Base-by-base conservation (phyloP, 2,797 vertebrate species). In the Pelodytes ibericus region DNA sequence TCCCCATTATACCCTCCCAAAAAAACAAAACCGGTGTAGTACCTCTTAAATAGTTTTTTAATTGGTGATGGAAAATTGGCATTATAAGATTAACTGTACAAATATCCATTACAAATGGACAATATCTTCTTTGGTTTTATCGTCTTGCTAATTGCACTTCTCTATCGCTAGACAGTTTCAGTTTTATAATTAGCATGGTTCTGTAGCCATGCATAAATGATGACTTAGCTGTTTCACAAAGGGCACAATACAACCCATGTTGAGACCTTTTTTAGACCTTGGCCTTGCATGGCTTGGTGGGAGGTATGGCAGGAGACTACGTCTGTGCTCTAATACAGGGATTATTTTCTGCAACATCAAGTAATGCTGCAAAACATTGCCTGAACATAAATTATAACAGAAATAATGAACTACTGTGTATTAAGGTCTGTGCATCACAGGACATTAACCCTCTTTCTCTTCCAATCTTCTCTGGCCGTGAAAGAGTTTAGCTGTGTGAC, bases 401-500 rank as follows among this genome's bases (percentile, higher is more conserved):
- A 22, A 53, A 53, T 53, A 53, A 53, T 24, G 20, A 53, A 53
- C 22, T 24, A 20, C 7, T 44, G 41, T 44, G 41, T 44, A 44
- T 44, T 13, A 11, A 11, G 11, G 33, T 44, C 13, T 53, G n/a
- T 53, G 20, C 49, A 53, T 53, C 41, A 53, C 49, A 22, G 24
- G 20, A n/a, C 62, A 74, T 59, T 66, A 47, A 59, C 62, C 22
- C 36, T 58, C 33, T 73, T 58, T 24, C n/a, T 39, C 18, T 58
- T 66, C 25, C 53, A 75, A 20, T 27, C n/a, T 58, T 27, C 29
- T 67, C 57, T 56, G 63, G 63, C 72, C 31, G 36, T 67, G 59
- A 67, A 74, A 49, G 31, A 41, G 64, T 63, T 58, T 33, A 33
- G 72, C 58, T 68, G 22, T 68, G 56, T 75, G 57, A 69, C 73